Percentiles rank a stretch among this genome's conserved stretches.
These are phyloP conservation scores for Nibea albiflora DNA, from an alignment of 2,113 vertebrate species.

Conservation along the genomic window DNA sequence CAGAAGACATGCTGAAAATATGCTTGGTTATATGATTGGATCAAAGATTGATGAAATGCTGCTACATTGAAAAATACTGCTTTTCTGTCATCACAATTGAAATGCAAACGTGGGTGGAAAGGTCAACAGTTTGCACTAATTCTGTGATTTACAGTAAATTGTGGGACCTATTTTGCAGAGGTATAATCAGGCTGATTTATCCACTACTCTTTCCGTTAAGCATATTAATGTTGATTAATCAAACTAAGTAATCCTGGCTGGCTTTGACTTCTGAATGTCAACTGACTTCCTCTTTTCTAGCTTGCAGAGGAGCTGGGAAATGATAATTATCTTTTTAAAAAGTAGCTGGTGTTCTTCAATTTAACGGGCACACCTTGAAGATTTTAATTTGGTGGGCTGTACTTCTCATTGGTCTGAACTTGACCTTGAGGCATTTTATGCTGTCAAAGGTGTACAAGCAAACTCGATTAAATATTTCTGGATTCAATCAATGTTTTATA, in stretches of 20 bases:
- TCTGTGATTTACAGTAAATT: slow-evolving; percentile 39
- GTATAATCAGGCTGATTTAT: slow-evolving; percentile 49
- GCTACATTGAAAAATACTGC: not conserved
- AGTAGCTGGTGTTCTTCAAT: slow-evolving; percentile 17
- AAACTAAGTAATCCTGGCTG: slow-evolving; percentile 38
- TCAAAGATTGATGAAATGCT: not conserved
- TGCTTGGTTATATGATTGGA: too few relatives aligned
- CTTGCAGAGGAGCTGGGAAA: slow-evolving; percentile 2
- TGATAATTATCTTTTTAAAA: slow-evolving; percentile 42
- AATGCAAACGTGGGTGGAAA: not conserved
- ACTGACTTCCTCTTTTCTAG: slow-evolving; percentile 20
- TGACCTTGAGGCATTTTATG: slow-evolving; percentile 16
- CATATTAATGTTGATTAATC: slow-evolving; percentile 50
- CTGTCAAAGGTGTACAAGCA: slow-evolving; percentile 4
- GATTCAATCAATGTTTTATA: slow-evolving; percentile 10
- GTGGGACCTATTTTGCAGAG: slow-evolving; percentile 2
- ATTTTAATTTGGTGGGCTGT: slow-evolving; percentile 43
- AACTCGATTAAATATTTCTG: slow-evolving; percentile 26
- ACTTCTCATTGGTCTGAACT: slow-evolving; percentile 16
- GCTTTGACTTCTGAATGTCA: slow-evolving; percentile 51
- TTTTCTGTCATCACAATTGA: slow-evolving; percentile 34
- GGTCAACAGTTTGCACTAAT: slow-evolving; percentile 21
- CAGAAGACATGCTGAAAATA: not conserved
- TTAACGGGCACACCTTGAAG: slow-evolving; percentile 14
- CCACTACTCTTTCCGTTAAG: slow-evolving; percentile 30